Evolutionary conservation across 2,113 vertebrate species (phyloP).

Genomic region (Corythaeola cristata): DNA sequence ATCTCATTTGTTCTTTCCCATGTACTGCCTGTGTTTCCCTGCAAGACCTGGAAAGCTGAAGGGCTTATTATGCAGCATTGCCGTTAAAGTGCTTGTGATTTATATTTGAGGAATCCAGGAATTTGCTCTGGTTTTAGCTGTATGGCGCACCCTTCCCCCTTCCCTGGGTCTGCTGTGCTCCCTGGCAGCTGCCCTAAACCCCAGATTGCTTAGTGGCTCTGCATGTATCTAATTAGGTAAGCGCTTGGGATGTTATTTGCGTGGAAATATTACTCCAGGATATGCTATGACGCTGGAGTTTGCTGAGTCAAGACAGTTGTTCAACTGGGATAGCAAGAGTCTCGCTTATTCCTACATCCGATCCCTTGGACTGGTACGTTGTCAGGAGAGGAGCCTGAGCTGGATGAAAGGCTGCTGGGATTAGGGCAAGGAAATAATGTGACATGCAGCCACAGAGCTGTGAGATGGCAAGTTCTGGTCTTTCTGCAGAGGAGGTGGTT

Average conservation of each 20-base stretch:
- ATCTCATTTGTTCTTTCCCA: neutral
- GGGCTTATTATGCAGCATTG: neutral
- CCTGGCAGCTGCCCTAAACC: slow-evolving; percentile 52
- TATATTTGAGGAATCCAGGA: slow-evolving; percentile 55
- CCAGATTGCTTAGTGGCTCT: neutral
- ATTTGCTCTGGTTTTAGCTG: slow-evolving; percentile 39
- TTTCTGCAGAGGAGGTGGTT: neutral
- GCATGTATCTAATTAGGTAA: slow-evolving; percentile 43
- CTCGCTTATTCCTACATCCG: neutral
- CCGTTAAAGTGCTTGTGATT: neutral
- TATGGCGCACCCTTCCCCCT: slow-evolving; percentile 1
- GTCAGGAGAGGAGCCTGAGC: neutral
- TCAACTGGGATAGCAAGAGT: neutral
- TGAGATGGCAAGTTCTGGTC: neutral
- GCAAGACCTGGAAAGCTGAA: slow-evolving; percentile 29
- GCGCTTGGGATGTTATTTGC: neutral
- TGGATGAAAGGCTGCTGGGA: neutral
- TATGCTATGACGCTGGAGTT: neutral
- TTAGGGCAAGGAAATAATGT: neutral
- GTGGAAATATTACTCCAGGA: slow-evolving; percentile 31
- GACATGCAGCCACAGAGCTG: neutral
- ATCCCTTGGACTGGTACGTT: neutral
- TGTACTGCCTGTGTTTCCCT: neutral
- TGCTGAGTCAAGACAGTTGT: slow-evolving; percentile 43
- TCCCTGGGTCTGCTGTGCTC: neutral